Evolutionary conservation across 1,140 invertebrate species (phyloP), one percentile per base, ranked within the genome.

Genomic region (Leptestheria dahalacensis): DNA sequence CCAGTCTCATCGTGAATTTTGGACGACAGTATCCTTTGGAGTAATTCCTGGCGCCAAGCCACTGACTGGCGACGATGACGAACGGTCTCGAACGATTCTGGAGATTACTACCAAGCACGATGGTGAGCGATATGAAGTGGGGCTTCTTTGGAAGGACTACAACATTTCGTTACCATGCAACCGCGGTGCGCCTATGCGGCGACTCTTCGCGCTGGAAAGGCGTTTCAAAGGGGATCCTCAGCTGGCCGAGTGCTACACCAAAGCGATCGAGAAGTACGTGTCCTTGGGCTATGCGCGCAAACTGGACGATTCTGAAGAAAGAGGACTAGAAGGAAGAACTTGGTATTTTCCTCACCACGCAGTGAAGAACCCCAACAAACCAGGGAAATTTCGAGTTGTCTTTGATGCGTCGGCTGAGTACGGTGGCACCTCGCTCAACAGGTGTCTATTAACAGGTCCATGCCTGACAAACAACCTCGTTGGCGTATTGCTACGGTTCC

Each of bases 271-370:
- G 1, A 54, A 64, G 15, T 63, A 63, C 47, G 15, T 63, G 11
- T 12, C 24, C 18, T 57, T 63, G 48, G 58, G 58, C 0, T 59
- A 56, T 51, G 55, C 56, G 4, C 6, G 55, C n/a, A 62, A 62
- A 46, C 29, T 62, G 15, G 21, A 24, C 25, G 11, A 23, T 6
- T 26, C 18, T 21, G 55, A 57, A 57, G 15, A 21, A 29, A 41
- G 15, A 6, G 55, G 55, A 11, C 25, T 18, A 41, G 10, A 10
- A 12, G 25, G 33, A 3, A 57, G 41, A 20, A 57, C 55, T 11
- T 67, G 64, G 68, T 68, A 76, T 70, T 68, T 75, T 12, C 71
- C 73, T 9, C 75, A 77, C 67, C 72, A 74, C 47, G 59, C 51
- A 1, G 70, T 76, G 0, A 18, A 64, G 18, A 66, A 57, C 10